Evolutionary conservation across 2,888 invertebrate species (phyloP).

Genomic region (Ennomos fuscantarius): DNA sequence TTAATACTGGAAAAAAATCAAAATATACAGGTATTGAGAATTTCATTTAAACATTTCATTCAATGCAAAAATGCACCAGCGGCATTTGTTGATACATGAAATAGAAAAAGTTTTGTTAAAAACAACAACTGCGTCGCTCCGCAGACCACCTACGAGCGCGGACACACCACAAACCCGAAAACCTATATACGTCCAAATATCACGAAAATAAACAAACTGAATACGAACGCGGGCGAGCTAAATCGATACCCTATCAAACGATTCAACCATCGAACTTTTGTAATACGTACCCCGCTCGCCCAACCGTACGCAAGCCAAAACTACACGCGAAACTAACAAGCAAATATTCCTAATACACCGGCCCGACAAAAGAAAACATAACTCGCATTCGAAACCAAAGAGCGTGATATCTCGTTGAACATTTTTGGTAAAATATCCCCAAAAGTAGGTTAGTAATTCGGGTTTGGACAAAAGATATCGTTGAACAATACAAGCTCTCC

Average conservation of each 20-base stretch:
- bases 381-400: constrained; percentile 75
- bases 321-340: constrained; percentile 51
- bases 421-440: constrained; percentile 74
- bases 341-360: constrained; percentile 72
- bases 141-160: constrained; percentile 65
- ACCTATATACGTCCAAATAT: constrained; percentile 76
- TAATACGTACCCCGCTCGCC: constrained; percentile 55
- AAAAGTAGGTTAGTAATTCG: constrained; percentile 85
- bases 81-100: constrained; percentile 55
- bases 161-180: constrained; percentile 79
- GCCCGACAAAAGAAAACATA: constrained; percentile 75
- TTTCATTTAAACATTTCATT: no score
- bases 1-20: no score
- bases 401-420: constrained; percentile 74
- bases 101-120: constrained; percentile 58
- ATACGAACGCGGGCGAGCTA: constrained; percentile 64
- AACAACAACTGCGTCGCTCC: constrained; percentile 49
- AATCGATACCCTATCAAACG: constrained; percentile 75
- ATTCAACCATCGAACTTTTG: constrained; percentile 76
- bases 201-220: constrained; percentile 71
- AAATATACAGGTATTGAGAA: no score
- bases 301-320: constrained; percentile 42
- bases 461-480: constrained; percentile 62
- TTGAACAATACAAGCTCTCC: constrained; percentile 69
- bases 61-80: constrained; percentile 1